A percentile compares a stretch with the other conserved stretches of the same genome.
These are phyloP conservation scores for Kryptopterus vitreolus DNA, from an alignment of 2,797 vertebrate species.

Conservation along the genomic window DNA sequence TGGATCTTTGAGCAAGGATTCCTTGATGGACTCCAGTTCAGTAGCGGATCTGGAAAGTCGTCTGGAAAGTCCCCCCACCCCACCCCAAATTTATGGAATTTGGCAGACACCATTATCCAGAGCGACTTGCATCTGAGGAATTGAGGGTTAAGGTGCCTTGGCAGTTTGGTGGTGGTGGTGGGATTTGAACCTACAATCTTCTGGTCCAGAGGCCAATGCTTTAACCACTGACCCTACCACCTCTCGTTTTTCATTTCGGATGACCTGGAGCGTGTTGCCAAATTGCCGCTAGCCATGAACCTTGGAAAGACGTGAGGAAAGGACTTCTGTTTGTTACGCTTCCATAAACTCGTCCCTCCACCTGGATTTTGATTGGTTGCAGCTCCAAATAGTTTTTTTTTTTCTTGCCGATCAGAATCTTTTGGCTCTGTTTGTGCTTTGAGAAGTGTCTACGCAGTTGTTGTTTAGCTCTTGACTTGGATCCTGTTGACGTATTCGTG, in stretches of 20 bases:
- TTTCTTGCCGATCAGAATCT: conserved; percentile 10
- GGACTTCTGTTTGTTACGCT: conserved; percentile 19
- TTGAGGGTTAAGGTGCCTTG: too few species aligned
- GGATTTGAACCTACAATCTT: too few species aligned
- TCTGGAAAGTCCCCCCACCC: too few species aligned
- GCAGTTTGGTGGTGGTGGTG: too few species aligned
- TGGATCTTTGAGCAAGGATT: too few species aligned
- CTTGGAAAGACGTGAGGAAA: conserved; percentile 21
- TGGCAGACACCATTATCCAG: too few species aligned
- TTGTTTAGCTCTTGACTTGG: conserved; percentile 41
- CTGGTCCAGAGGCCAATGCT: too few species aligned
- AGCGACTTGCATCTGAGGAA: too few species aligned
- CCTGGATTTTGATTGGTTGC: conserved; percentile 46
- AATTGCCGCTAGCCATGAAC: conserved; percentile 9
- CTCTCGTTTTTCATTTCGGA: neutral
- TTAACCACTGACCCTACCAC: too few species aligned
- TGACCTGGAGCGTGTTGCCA: neutral
- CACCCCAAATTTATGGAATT: too few species aligned
- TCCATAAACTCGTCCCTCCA: conserved; percentile 37
- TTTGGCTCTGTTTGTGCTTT: conserved; percentile 20
- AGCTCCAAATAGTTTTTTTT: conserved; percentile 11
- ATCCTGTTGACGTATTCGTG: conserved; percentile 7
- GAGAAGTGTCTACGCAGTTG: conserved; percentile 36
- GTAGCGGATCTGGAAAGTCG: neutral
- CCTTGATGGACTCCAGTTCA: neutral